Evolutionary conservation across 64 coral and sea anemone genomes (phyloP), one percentile per base, ranked within the genome.

Genomic region (Trachythela sp.): DNA sequence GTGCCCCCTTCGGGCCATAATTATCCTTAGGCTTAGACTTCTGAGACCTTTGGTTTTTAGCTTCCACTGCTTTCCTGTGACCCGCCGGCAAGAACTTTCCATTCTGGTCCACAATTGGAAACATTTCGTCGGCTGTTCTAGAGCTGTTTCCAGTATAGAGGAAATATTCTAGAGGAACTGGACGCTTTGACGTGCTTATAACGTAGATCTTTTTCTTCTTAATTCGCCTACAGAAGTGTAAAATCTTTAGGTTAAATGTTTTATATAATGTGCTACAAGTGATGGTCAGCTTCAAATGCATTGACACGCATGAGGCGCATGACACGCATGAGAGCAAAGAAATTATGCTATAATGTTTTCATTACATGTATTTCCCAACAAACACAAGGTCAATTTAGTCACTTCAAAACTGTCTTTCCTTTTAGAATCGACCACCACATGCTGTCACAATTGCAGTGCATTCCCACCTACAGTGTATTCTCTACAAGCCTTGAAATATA

Each of bases 121-220:
- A 98, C 87, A 94, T 80, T 86, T 98, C 95, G 26, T 88, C 89
- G 75, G 93, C 94, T 14, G 95, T 98, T 70, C 94, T 98, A 26
- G 94, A 92, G 48, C 95, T 98, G 75, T 94, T 98, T 70, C 95
- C 95, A 50, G 95, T 98, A 80, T 98, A 98, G 50, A 98, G 87
- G 40, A 92, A 94, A 83, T 98, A 93, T 30, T 94, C 83, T 10
- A 98, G 54, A 24, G 95, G 95, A 10, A 98, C 93, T 51, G 95
- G 95, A 10, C 95, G 95, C 52, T 98, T 98, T 0, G 83, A 68
- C 1, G 95, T 98, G 76, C 95, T 98, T 60, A 98, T 94, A 18
- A 98, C 95, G 88, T 94, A 93, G 50, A 98, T 84, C 68, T 93
- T 92, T 41, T 98, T 98, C 38, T 72, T 89, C 86, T 98, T 98